phyloP scores from a whole-genome alignment of 2,888 invertebrate genomes.

The Monopis laevigella region DNA sequence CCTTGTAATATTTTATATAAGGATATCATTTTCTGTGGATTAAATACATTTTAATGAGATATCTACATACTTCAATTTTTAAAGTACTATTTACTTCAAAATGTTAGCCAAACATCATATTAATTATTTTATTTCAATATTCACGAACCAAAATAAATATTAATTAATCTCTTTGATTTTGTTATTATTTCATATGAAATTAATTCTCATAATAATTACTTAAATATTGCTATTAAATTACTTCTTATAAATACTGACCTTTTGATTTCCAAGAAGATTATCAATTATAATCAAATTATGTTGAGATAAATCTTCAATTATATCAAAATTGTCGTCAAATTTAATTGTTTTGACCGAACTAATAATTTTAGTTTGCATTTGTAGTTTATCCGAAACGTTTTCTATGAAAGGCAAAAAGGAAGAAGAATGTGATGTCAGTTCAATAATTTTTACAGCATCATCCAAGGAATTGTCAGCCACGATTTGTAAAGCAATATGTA shows the following conservation, averaged over 20 bases:
- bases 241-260: slow-evolving; percentile 29
- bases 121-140: too few species aligned
- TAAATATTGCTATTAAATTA: too few species aligned
- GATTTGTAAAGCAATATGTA: slow-evolving; percentile 33
- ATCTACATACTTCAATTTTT: too few species aligned
- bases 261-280: slow-evolving; percentile 27
- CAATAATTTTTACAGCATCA: slow-evolving; percentile 22
- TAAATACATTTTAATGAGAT: background rate
- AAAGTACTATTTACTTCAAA: background rate
- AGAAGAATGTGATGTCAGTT: slow-evolving; percentile 1
- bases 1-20: slow-evolving; percentile 23
- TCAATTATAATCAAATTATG: slow-evolving; percentile 29
- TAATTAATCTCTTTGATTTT: too few species aligned
- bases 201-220: too few species aligned
- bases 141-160: too few species aligned
- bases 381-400: too few species aligned
- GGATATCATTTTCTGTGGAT: slow-evolving; percentile 29
- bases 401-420: too few species aligned
- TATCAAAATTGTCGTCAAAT: slow-evolving; percentile 11
- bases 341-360: too few species aligned
- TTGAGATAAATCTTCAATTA: slow-evolving; percentile 18
- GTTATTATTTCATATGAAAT: too few species aligned
- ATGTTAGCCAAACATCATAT: too few species aligned
- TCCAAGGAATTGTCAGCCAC: slow-evolving; percentile 27
- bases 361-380: too few species aligned